Evolutionary conservation across 2,888 invertebrate genomes (phyloP), one percentile per base, ranked within the genome.

Genomic region (Tachina fera): DNA sequence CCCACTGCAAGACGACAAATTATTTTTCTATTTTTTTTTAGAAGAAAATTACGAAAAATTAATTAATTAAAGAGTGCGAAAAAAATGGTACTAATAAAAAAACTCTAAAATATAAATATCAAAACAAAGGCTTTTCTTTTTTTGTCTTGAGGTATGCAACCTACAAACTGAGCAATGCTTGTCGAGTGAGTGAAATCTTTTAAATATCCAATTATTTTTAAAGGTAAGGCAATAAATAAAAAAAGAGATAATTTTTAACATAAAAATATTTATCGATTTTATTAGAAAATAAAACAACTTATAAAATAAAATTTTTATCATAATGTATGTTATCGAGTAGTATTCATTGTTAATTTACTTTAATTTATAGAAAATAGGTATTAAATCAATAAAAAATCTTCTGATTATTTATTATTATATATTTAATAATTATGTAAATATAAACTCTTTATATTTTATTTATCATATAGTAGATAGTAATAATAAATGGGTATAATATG

Each of bases 261-360:
- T 85, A 82, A 74, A 81, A 85, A 51, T 81, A 70, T 77, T 68
- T 61, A 68, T 85, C 77, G 82, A 78, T 85, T 85, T 85, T 85
- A 82, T 85, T 11, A 76, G 43, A 61, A 72, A 77, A 71, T 65
- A 78, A 85, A 85, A 82, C 68, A 86, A 79, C 78, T 82, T 86
- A 82, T 60, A 60, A 82, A 75, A 70, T 85, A 82, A 65, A 85
- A 82, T 63, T 81, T 74, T 68, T 81, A 81, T 58, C 77, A 82
- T 85, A 60, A 68, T 81, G n/a, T 43, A 60, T 22, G n/a, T 8
- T 53, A 53, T n/a, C n/a, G n/a, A n/a, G n/a, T 71, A 56, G 56
- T 80, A 49, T 74, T 81, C 39, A 71, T 22, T 72, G 61, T 71
- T 77, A 72, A 68, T 81, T 60, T 77, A 61, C 16, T 60, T 84